A percentile compares a stretch with the other conserved stretches of the same genome.
Evolutionary conservation across 2,888 invertebrate species (phyloP).

Genomic region (Saturnia pavonia): DNA sequence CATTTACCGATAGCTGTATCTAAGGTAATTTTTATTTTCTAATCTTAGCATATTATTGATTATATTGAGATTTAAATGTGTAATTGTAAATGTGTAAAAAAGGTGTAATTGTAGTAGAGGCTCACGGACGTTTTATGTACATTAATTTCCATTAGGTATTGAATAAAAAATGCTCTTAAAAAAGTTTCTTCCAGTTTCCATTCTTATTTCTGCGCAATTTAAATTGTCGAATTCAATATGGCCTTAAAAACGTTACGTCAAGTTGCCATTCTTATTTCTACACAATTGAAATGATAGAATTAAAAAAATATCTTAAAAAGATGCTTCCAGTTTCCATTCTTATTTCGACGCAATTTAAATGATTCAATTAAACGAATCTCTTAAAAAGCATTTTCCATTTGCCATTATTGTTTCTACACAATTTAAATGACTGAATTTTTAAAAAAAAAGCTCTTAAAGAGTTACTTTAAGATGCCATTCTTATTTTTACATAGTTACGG

Average conservation of each 20-base stretch:
- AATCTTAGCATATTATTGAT: too few species aligned
- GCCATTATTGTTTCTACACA: neutral
- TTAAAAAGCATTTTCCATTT: too few species aligned
- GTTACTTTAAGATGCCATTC: slow-evolving; percentile 2
- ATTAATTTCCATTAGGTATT: neutral
- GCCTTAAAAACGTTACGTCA: neutral
- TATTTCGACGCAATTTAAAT: neutral
- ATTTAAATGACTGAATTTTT: neutral
- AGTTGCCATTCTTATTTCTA: neutral
- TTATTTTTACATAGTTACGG: slow-evolving; percentile 7
- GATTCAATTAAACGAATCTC: neutral
- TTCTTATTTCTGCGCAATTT: neutral
- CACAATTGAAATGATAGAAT: too few species aligned
- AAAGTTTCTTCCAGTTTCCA: neutral
- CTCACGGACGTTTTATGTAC: neutral
- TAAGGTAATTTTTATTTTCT: too few species aligned
- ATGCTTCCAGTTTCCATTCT: too few species aligned
- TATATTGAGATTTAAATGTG: too few species aligned
- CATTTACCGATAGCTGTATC: too few species aligned
- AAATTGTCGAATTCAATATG: too few species aligned
- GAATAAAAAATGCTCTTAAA: neutral
- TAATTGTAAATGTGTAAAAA: too few species aligned
- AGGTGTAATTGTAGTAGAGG: too few species aligned
- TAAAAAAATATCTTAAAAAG: too few species aligned
- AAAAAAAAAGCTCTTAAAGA: neutral